Percentiles rank a stretch among this genome's conserved stretches.
Conservation (phyloP, 2,113 vertebrate species). For the Labeo rohita region DNA sequence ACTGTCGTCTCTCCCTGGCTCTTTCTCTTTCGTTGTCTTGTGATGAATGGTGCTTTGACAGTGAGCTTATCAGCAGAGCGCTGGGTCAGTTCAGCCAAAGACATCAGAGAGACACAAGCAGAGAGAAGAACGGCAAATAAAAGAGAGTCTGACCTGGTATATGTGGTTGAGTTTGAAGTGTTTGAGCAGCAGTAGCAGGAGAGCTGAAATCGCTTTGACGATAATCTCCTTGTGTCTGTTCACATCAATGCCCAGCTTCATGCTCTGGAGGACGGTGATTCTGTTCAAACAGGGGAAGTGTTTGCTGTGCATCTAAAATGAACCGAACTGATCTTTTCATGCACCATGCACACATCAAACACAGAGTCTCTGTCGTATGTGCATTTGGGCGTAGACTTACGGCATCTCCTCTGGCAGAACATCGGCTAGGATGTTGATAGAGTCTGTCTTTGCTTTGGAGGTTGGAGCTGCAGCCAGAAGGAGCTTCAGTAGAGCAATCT, state of each 20-base stretch:
- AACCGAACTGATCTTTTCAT: conserved; percentile 9
- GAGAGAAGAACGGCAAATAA: not conserved
- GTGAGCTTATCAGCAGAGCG: conserved; percentile 8
- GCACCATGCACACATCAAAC: not conserved
- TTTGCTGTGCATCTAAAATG: not conserved
- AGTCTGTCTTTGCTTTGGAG: conserved; percentile 97
- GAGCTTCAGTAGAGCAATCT: conserved; percentile 96
- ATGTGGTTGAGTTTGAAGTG: conserved; percentile 96
- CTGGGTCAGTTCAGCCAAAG: conserved; percentile 15
- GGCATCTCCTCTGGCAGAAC: conserved; percentile 98
- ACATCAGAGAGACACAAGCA: conserved; percentile 18
- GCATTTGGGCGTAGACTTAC: conserved; percentile 74
- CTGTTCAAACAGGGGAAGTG: conserved; percentile 68
- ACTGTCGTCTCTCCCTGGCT: not conserved
- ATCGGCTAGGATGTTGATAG: conserved; percentile 96
- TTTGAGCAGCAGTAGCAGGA: conserved; percentile 92
- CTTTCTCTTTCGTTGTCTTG: not conserved
- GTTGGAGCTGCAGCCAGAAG: conserved; percentile 95
- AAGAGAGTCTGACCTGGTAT: conserved; percentile 83
- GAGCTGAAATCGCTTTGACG: conserved; percentile 91
- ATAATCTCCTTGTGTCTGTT: conserved; percentile 98
- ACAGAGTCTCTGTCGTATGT: not conserved
- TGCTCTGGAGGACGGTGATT: conserved; percentile 95
- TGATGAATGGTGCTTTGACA: conserved; percentile 31
- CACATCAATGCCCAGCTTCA: conserved; percentile 96